Conservation (phyloP, 2,113 vertebrate species). For the Microtus richardsoni region DNA sequence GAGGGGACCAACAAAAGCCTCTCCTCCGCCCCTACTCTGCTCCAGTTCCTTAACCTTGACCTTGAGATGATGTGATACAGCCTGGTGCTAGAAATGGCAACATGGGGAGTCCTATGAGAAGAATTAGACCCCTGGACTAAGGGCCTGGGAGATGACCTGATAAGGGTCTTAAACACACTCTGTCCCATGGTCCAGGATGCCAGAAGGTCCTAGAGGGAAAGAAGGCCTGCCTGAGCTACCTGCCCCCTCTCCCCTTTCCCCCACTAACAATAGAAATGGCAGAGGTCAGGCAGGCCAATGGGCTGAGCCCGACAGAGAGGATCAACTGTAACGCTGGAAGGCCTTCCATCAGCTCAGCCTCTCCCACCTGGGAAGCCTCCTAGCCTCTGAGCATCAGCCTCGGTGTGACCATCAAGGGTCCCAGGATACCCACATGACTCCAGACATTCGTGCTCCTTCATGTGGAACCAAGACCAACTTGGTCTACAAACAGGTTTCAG, state of each 20-base stretch:
- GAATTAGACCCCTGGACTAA: constrained; percentile 6
- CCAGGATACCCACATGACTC: fast-evolving
- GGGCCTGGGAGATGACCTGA: constrained; percentile 30
- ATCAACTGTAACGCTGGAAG: neutral
- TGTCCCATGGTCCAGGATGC: neutral
- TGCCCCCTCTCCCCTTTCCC: too few species aligned
- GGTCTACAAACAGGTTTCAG: too few species aligned
- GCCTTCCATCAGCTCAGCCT: neutral
- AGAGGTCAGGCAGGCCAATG: neutral
- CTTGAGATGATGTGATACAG: constrained; percentile 79
- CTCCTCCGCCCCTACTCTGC: neutral
- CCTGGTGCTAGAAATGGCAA: neutral
- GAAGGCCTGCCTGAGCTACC: neutral
- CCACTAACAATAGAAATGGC: neutral
- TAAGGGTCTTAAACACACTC: neutral
- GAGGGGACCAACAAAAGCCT: constrained; percentile 59
- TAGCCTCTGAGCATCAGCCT: neutral
- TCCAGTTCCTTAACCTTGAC: constrained; percentile 25
- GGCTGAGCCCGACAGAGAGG: neutral
- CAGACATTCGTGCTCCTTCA: neutral
- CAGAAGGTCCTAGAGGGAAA: neutral
- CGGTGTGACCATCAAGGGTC: neutral
- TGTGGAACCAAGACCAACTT: neutral
- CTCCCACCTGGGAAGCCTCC: too few species aligned
- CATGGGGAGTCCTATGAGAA: constrained; percentile 61